A percentile compares a stretch with the other conserved stretches of the same genome.
Evolutionary conservation across 2,888 invertebrate genomes (phyloP).

Genomic region (Drosophila putrida): DNA sequence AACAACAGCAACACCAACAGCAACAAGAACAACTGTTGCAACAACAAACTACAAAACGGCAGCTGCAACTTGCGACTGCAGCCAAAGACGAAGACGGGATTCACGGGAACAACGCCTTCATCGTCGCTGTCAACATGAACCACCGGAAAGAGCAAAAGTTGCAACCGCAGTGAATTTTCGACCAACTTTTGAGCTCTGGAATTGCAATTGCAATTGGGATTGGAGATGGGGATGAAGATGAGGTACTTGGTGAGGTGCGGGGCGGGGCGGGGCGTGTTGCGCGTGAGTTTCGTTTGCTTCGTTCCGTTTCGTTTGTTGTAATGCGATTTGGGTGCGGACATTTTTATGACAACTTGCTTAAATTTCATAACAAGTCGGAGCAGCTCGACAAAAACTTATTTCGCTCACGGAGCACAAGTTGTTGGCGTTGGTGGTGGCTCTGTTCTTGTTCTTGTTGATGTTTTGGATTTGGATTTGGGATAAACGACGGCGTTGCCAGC

Average conservation of each 20-base stretch:
- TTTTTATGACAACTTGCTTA: constrained; percentile 81
- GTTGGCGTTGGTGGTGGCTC: constrained; percentile 20
- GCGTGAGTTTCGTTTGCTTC: constrained; percentile 15
- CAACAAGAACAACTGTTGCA: constrained; percentile 13
- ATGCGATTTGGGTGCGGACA: constrained; percentile 69
- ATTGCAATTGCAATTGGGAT: constrained; percentile 35
- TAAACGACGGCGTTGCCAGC: constrained; percentile 39
- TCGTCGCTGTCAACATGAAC: constrained; percentile 42
- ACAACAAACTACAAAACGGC: constrained; percentile 39
- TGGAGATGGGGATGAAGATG: constrained; percentile 4
- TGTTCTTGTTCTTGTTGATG: constrained; percentile 42
- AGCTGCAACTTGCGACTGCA: constrained; percentile 41
- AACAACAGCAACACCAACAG: constrained; percentile 42
- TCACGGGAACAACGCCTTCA: constrained; percentile 14
- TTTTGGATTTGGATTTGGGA: constrained; percentile 34
- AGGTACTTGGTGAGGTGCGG: constrained; percentile 10
- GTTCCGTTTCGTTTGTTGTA: constrained; percentile 46
- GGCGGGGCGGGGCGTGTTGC: background rate
- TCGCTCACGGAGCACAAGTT: constrained; percentile 58
- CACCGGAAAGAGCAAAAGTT: constrained; percentile 79
- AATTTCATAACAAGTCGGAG: constrained; percentile 68
- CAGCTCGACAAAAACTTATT: constrained; percentile 70
- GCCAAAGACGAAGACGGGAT: constrained; percentile 1
- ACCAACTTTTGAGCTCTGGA: constrained; percentile 36
- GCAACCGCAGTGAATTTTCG: constrained; percentile 60